Base-by-base conservation (phyloP, 1,140 invertebrate species). In the Magallana angulata region DNA sequence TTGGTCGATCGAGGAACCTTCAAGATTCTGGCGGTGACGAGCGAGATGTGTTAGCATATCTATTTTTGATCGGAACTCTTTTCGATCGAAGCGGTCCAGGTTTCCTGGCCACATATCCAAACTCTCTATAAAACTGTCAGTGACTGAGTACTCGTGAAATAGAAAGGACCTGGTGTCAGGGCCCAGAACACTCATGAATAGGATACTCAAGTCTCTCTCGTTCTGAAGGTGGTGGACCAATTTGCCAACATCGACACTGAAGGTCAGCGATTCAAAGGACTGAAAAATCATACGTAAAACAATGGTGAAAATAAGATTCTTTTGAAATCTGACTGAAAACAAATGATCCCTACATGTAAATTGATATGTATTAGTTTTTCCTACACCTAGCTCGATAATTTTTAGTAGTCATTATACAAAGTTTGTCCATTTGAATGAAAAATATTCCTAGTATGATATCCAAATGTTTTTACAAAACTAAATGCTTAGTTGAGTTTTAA, bases 141-240 rank as follows among this genome's bases (percentile, higher is more conserved):
- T 93, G 3, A 89, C 87, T 81, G 88, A 82, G 84, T 92, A 92
- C 62, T 92, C 91, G 11, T 90, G 85, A 7, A 90, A 87, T 24
- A 93, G 84, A 36, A 93, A 91, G 6, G 90, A 89, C 86, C 90
- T 90, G 7, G 91, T 92, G 18, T 88, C 89, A 9, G 89, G 88
- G 30, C 91, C 91, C 1, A 90, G 80, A 11, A 85, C 89, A 85
- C 90, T 92, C 16, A 92, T 85, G 82, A 92, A 90, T 48, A 92
- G 82, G n/a, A 93, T 89, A 11, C 91, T 92, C 62, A 92, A 90
- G 87, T 93, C 92, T 56, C 92, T 81, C 83, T 94, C 93, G 14
- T 89, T 85, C 82, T 94, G 93, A 14, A 94, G 87, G 83, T 89
- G 90, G 87, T 94, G 92, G 5, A 94, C 89, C 0, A 93, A 82